Percentiles rank a stretch among this genome's conserved stretches.
These are phyloP conservation scores for Tapirus terrestris DNA, from an alignment of 2,113 vertebrate genomes.

Conservation along the genomic window DNA sequence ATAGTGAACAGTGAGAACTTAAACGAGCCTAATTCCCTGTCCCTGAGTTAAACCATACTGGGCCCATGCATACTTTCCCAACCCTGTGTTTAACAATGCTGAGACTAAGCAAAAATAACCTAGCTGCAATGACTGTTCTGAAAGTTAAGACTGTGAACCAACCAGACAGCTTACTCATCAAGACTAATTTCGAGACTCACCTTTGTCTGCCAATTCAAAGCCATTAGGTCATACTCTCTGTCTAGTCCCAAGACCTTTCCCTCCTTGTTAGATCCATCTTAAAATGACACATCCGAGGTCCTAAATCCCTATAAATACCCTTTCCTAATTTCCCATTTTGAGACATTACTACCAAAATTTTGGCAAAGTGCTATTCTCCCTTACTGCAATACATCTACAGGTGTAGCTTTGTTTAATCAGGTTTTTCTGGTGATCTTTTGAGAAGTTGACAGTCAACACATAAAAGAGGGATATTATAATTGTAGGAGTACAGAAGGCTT, in stretches of 20 bases:
- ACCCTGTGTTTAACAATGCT: background rate
- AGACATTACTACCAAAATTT: background rate
- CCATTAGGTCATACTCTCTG: background rate
- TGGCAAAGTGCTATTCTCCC: background rate
- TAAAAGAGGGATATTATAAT: background rate
- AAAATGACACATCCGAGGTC: background rate
- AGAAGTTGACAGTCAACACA: background rate
- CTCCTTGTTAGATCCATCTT: background rate
- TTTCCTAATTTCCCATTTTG: background rate
- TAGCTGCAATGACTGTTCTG: background rate
- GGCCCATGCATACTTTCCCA: too few relatives aligned
- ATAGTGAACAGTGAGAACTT: background rate
- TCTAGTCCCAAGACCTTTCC: background rate
- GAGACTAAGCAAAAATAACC: background rate
- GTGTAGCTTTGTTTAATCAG: background rate
- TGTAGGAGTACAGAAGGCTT: background rate
- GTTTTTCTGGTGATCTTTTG: background rate
- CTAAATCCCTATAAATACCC: background rate
- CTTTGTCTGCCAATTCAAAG: background rate
- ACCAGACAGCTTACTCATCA: background rate
- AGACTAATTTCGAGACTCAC: background rate
- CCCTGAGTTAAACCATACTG: background rate
- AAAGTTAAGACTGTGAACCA: background rate
- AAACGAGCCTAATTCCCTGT: background rate
- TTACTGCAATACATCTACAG: background rate